phyloP scores from a whole-genome alignment of 2,113 vertebrate species.

The Tursiops truncatus region DNA sequence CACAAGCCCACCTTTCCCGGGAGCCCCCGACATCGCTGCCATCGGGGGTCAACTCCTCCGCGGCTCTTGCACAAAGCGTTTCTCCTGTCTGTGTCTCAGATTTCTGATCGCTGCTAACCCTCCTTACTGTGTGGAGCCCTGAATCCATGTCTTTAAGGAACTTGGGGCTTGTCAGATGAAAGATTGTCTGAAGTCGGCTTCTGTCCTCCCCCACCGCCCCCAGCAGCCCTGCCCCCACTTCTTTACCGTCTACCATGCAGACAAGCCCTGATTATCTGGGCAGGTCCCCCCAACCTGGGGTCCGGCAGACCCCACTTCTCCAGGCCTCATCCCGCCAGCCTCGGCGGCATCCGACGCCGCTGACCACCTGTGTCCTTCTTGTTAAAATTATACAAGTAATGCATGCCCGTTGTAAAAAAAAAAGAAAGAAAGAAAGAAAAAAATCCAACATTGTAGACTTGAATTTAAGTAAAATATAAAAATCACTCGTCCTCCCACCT shows the following conservation, averaged over 20 bases:
- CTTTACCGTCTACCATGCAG: neutral
- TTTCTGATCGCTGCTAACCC: slow-evolving; percentile 19
- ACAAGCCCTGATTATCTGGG: neutral
- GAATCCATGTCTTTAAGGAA: neutral
- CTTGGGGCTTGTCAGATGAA: neutral
- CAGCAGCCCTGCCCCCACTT: neutral
- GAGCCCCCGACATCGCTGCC: neutral
- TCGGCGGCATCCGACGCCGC: neutral
- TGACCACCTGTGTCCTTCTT: neutral
- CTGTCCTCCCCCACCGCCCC: accelerated
- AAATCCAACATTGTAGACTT: neutral
- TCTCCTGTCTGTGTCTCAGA: slow-evolving; percentile 56
- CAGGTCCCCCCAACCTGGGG: neutral
- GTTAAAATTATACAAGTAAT: neutral
- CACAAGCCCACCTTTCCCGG: neutral
- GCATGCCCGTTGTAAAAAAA: neutral
- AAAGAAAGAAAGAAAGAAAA: neutral
- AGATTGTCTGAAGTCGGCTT: neutral
- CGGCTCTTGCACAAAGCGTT: neutral
- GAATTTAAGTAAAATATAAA: slow-evolving; percentile 15
- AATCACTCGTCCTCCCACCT: neutral
- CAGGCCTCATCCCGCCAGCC: neutral
- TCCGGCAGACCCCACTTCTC: neutral
- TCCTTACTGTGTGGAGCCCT: neutral
- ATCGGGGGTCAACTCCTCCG: slow-evolving; percentile 6